Evolutionary conservation across 2,888 invertebrate species (phyloP), one percentile per base, ranked within the genome.

Genomic region (Drosophila formosana): DNA sequence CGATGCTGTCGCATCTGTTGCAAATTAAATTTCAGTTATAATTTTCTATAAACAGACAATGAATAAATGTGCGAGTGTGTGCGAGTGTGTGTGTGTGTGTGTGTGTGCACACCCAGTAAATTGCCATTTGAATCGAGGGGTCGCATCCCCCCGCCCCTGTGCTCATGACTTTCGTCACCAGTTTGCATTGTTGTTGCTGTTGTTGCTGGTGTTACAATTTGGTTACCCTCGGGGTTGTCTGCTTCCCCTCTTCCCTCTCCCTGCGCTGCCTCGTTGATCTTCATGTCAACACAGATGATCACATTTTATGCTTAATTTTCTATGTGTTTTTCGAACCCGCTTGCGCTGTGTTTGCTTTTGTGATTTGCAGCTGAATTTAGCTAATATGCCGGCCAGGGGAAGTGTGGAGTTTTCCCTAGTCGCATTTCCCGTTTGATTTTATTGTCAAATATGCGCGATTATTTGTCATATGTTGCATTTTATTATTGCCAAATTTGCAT

Each of bases 201-300:
- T 67, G 75, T 65, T 72, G 64, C 77, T 80, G 87, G 86, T 88
- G 87, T 78, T 86, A 88, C 89, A 86, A 80, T 86, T 88, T 86
- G 82, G 87, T 83, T 80, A 64, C 72, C 82, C 77, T 69, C 53
- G 46, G 82, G 78, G 80, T 70, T 68, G 75, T 69, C 45, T 60
- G 53, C 34, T 26, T 41, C 13, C 13, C 11, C 25, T 25, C 8
- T 2, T 3, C 18, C 11, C 13, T 47, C 28, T 37, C 1, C 18
- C 9, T n/a, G 13, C 3, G 13, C 26, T 25, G 13, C 13, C 2
- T 30, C 41, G 88, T 88, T 92, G 91, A 91, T 91, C 92, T 90
- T 87, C 90, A 80, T 91, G 91, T 92, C 91, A 91, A 91, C 91
- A 92, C 91, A 91, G 92, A 91, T 92, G 91, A 91, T 92, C 91